These are phyloP conservation scores for Dasypogon diadema DNA, from an alignment of 2,888 invertebrate genomes.

Conservation along the genomic window DNA sequence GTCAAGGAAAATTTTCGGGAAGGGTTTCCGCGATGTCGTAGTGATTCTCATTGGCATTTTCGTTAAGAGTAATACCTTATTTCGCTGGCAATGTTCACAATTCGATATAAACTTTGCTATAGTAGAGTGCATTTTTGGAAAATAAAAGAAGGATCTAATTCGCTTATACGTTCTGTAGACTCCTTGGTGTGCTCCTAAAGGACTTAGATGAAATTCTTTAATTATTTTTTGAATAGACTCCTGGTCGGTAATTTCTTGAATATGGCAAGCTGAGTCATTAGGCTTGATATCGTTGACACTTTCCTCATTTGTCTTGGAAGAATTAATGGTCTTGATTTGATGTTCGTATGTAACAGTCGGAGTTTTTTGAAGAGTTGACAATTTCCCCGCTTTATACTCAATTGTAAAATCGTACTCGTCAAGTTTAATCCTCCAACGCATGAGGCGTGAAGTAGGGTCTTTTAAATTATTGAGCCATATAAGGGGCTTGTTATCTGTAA, in stretches of 20 bases:
- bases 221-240: background rate
- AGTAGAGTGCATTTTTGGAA: background rate
- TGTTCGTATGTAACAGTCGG: too few relatives aligned
- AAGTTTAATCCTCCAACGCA: conserved; percentile 2
- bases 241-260: too few relatives aligned
- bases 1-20: background rate
- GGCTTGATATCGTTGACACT: too few relatives aligned
- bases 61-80: background rate
- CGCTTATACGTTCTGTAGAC: background rate
- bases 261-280: too few relatives aligned
- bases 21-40: background rate
- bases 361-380: background rate
- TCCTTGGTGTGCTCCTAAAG: background rate
- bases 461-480: conserved; percentile 12
- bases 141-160: background rate
- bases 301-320: too few relatives aligned
- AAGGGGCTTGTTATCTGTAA: background rate
- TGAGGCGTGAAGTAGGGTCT: background rate
- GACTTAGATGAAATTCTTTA: background rate
- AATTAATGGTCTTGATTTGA: too few relatives aligned
- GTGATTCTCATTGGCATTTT: background rate
- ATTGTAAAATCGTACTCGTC: background rate
- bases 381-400: background rate
- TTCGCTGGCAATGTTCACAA: background rate
- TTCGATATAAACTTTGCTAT: background rate